Base-by-base conservation (phyloP, 2,797 vertebrate species). In the Gobionotothen gibberifrons region DNA sequence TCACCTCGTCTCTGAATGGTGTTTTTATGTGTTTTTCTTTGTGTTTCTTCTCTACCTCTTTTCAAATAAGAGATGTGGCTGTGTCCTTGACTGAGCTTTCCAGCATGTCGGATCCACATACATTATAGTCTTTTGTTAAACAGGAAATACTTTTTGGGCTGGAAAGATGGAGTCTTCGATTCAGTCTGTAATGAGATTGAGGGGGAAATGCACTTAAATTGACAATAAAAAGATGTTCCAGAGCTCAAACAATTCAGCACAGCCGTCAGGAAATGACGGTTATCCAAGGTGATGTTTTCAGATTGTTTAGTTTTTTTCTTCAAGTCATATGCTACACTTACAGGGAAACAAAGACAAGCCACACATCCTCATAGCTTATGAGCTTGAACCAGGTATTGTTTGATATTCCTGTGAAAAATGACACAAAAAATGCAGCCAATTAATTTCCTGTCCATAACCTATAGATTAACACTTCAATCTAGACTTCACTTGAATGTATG, bases 71-170 rank as follows among this genome's bases (percentile, higher is more conserved):
- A 22, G 8, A 9, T 56, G 21, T 46, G 4, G 9, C 47, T 15
- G 1, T 5, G 53, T 55, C 19, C 21, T 53, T 79, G 44, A 39
- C 53, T 56, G 39, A 82, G 58, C n/a, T 71, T 67, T 48, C 42
- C 22, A 36, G 5, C 32, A 60, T 3, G 22, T 36, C 22, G 16
- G 32, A 26, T 40, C 21, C 47, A 69, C 40, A 43, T 17, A 36
- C 12, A 43, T 43, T 19, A 32, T 26, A 2, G 11, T 48, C 32
- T 76, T 32, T 16, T 29, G 32, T 60, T 29, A 2, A 29, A 42
- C 0, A 43, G 46, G 32, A 39, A 58, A 53, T 56, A 67, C 4
- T 52, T 59, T 71, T 14, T 12, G 21, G 19, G 14, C 10, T 54
- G 22, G 63, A 42, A 5, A 58, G 58, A 68, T 4, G 22, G 19